A percentile compares a stretch with the other conserved stretches of the same genome.
Evolutionary conservation across 2,888 invertebrate genomes (phyloP).

Genomic region (Idaea dimidiata): DNA sequence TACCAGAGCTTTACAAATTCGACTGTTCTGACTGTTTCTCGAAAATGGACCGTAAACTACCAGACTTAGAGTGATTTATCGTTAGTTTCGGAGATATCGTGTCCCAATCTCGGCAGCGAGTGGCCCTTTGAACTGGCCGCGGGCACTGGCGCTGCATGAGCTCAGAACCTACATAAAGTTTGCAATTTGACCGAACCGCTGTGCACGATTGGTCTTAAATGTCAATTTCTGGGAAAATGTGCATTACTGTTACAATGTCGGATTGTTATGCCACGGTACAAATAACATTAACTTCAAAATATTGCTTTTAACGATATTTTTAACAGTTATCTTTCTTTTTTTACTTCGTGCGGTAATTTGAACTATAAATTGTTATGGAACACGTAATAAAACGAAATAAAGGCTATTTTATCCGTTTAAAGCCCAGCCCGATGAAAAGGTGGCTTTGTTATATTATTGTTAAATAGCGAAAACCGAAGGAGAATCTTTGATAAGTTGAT

Average conservation of each 20-base stretch:
- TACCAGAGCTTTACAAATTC: constrained; percentile 35
- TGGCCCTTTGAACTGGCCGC: constrained; percentile 69
- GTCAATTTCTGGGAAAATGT: constrained; percentile 43
- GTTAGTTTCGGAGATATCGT: constrained; percentile 31
- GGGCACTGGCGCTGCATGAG: constrained; percentile 48
- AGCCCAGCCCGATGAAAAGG: no score
- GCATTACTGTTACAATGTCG: constrained; percentile 36
- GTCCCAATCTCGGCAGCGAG: constrained; percentile 46
- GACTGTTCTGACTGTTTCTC: constrained; percentile 41
- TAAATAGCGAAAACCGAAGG: no score
- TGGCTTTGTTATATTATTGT: no score
- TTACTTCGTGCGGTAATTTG: neutral
- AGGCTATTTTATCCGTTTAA: no score
- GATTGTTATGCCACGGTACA: constrained; percentile 31
- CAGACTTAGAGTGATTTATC: constrained; percentile 12
- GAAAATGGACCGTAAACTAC: constrained; percentile 15
- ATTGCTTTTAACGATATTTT: constrained; percentile 19
- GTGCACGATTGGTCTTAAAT: constrained; percentile 55
- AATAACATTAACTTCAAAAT: constrained; percentile 34
- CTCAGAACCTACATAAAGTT: constrained; percentile 46
- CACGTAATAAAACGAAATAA: no score
- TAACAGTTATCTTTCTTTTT: neutral
- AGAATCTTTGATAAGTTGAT: neutral
- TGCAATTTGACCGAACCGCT: constrained; percentile 53
- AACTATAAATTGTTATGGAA: neutral